Conservation (phyloP, 2,113 vertebrate genomes). For the Sminthopsis crassicaudata region DNA sequence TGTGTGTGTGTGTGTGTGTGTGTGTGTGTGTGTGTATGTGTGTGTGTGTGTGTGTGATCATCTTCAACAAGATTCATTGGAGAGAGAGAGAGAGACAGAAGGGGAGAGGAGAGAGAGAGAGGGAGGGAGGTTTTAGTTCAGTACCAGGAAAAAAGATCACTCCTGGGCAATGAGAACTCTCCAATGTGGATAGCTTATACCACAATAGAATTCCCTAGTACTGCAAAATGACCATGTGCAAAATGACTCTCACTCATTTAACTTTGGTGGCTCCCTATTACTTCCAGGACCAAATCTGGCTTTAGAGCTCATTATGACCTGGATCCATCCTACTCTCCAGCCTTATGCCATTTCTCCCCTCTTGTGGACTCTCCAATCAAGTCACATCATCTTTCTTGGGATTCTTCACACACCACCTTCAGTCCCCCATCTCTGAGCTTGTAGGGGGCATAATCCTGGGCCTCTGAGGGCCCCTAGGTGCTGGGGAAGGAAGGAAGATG, state of each 20-base stretch:
- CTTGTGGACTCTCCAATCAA: background rate
- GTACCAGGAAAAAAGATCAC: background rate
- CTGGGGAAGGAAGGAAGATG: too few relatives aligned
- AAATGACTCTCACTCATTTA: background rate
- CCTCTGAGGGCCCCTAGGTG: too few relatives aligned
- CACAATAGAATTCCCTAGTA: background rate
- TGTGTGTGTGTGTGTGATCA: background rate
- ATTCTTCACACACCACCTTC: background rate
- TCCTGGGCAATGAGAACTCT: background rate
- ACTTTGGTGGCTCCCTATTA: background rate
- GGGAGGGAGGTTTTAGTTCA: background rate
- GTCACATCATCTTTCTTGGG: background rate
- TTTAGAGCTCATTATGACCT: background rate
- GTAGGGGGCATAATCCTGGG: too few relatives aligned
- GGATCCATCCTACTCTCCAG: background rate
- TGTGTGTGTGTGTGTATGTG: too few relatives aligned
- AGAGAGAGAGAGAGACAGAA: too few relatives aligned
- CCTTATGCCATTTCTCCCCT: background rate
- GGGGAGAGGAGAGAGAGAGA: too few relatives aligned
- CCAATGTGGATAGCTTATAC: background rate
- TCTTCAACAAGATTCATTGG: background rate
- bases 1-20: too few relatives aligned
- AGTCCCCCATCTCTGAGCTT: background rate
- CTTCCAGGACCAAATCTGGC: background rate
- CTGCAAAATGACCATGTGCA: background rate